Conservation (phyloP, 2,797 vertebrate genomes). For the Lutra lutra region DNA sequence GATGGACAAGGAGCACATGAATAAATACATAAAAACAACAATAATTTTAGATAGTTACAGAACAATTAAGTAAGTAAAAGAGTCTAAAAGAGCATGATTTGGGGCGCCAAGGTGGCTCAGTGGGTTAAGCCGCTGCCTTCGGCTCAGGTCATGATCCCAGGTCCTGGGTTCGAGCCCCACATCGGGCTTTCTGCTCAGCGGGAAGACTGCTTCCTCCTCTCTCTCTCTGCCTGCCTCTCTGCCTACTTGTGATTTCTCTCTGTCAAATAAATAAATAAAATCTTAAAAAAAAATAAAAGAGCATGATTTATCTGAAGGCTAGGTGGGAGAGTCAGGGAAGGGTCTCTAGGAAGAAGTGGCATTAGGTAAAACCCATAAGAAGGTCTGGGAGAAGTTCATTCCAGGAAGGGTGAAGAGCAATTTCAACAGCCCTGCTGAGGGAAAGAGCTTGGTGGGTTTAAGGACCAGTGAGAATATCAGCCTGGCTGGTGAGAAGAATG, state of each 20-base stretch:
- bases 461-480: neutral
- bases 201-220: too few relatives aligned
- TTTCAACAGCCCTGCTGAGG: rapidly evolving
- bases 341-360: neutral
- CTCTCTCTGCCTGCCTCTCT: too few relatives aligned
- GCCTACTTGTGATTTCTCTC: too few relatives aligned
- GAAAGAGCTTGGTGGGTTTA: neutral
- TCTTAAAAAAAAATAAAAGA: too few relatives aligned
- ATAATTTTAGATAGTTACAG: neutral
- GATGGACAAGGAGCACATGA: neutral
- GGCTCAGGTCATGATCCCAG: too few relatives aligned
- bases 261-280: too few relatives aligned
- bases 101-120: too few relatives aligned
- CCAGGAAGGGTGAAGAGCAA: neutral
- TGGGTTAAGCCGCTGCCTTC: too few relatives aligned
- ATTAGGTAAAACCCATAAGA: neutral
- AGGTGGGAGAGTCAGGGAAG: too few relatives aligned
- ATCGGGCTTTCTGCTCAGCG: too few relatives aligned
- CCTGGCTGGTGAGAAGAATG: rapidly evolving
- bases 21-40: neutral
- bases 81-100: neutral
- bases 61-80: neutral
- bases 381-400: neutral
- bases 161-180: too few relatives aligned
- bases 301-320: neutral